Conservation (phyloP, 2,888 invertebrate species). For the Anticlea derivata region DNA sequence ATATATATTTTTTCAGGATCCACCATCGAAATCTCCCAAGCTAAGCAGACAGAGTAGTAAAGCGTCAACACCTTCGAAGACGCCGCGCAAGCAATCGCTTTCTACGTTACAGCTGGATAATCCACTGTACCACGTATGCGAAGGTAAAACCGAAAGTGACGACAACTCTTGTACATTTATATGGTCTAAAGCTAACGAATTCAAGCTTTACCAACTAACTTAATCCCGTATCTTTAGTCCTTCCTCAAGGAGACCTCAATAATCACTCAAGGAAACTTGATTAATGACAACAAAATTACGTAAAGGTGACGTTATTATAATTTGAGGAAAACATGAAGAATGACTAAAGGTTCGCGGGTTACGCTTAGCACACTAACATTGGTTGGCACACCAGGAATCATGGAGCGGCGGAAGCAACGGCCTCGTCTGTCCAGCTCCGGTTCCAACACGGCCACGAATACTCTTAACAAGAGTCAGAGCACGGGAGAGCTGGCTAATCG, state of each 20-base stretch:
- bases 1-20: slow-evolving; percentile 57
- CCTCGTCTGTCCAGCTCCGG: slow-evolving; percentile 66
- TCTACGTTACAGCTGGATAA: slow-evolving; percentile 85
- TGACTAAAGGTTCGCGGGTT: no score
- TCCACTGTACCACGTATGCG: slow-evolving; percentile 92
- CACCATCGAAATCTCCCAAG: slow-evolving; percentile 72
- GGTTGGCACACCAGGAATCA: slow-evolving; percentile 70
- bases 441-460: slow-evolving; percentile 52
- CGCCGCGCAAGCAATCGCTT: slow-evolving; percentile 63
- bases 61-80: slow-evolving; percentile 75
- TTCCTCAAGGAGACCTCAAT: no score
- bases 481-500: slow-evolving; percentile 81
- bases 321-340: no score
- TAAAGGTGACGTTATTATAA: no score
- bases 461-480: slow-evolving; percentile 82
- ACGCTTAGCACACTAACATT: slow-evolving; percentile 53
- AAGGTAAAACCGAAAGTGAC: slow-evolving; percentile 75
- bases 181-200: no score
- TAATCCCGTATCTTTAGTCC: no score
- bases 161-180: no score
- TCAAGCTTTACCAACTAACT: no score
- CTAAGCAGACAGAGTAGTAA: slow-evolving; percentile 75
- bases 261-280: no score
- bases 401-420: slow-evolving; percentile 75
- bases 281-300: no score